Conservation (phyloP, 2,113 vertebrate species). For the Calonectris borealis region DNA sequence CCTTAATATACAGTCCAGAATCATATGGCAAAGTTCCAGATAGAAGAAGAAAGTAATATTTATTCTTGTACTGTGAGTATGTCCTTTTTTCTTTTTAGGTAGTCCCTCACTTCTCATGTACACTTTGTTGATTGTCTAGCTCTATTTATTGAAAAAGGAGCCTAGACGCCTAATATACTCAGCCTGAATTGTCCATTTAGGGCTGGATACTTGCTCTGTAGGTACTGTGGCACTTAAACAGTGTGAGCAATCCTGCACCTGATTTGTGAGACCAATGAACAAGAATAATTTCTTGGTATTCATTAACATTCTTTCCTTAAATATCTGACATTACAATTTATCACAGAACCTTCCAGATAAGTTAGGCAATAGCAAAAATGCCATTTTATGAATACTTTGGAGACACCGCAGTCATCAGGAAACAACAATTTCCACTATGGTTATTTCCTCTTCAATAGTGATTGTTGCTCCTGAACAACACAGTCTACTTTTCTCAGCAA, state of each 20-base stretch:
- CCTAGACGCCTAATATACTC: accelerated
- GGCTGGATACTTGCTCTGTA: not conserved
- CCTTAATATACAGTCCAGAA: not conserved
- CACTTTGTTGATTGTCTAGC: not conserved
- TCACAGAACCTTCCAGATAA: not conserved
- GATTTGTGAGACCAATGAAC: not conserved
- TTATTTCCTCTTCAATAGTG: not conserved
- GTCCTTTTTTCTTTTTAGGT: not conserved
- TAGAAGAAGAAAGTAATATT: not conserved
- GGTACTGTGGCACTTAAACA: not conserved
- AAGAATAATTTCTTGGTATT: not conserved
- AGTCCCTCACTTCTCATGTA: not conserved
- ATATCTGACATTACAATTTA: not conserved
- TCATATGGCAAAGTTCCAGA: not conserved
- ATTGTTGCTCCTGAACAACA: not conserved
- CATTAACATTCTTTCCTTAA: not conserved
- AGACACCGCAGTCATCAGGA: not conserved
- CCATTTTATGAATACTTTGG: not conserved
- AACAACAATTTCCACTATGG: not conserved
- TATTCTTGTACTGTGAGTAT: not conserved
- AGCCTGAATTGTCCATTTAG: not conserved
- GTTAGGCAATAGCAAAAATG: not conserved
- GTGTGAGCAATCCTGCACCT: not conserved
- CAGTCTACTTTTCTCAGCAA: not conserved
- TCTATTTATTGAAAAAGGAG: not conserved